Percentiles rank a stretch among this genome's conserved stretches.
phyloP scores from a whole-genome alignment of 2,888 invertebrate species.

The Diaperis boleti region DNA sequence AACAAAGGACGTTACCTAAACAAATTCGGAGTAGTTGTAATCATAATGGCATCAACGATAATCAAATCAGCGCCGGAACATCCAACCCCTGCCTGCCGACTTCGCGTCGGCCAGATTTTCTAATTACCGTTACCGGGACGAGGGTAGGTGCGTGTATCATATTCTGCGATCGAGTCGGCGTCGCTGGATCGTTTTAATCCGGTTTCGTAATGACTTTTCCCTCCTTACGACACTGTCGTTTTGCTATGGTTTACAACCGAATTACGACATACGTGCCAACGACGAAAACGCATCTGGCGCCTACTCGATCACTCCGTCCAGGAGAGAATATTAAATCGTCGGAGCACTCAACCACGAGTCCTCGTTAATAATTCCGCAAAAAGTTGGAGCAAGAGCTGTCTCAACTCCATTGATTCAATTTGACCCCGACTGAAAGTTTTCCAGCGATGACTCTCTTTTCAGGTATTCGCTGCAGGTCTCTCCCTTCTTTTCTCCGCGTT shows the following conservation, averaged over 20 bases:
- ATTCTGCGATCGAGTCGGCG: conserved; percentile 44
- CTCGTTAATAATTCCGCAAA: conserved; percentile 31
- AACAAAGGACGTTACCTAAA: conserved; percentile 29
- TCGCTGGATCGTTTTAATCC: conserved; percentile 54
- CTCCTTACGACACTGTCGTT: conserved; percentile 46
- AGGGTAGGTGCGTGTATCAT: conserved; percentile 26
- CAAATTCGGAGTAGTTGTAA: conserved; percentile 38
- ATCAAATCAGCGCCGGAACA: conserved; percentile 47
- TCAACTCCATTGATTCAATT: conserved; percentile 29
- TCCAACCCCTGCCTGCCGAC: conserved; percentile 50
- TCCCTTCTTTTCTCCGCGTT: conserved; percentile 7
- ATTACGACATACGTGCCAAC: too few relatives aligned
- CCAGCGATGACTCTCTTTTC: conserved; percentile 16
- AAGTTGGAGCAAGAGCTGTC: conserved; percentile 26
- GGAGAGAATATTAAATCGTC: conserved; percentile 18
- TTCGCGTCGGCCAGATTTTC: conserved; percentile 54
- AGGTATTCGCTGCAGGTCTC: conserved; percentile 19
- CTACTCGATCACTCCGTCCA: conserved; percentile 4
- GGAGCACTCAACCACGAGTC: conserved; percentile 12
- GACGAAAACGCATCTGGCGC: too few relatives aligned
- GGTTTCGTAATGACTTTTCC: conserved; percentile 48
- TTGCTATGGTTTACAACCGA: conserved; percentile 40
- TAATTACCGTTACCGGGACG: too few relatives aligned
- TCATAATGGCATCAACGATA: conserved; percentile 44
- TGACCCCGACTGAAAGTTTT: conserved; percentile 28